Base-by-base conservation (phyloP, 2,113 vertebrate species). In the Fulica atra region DNA sequence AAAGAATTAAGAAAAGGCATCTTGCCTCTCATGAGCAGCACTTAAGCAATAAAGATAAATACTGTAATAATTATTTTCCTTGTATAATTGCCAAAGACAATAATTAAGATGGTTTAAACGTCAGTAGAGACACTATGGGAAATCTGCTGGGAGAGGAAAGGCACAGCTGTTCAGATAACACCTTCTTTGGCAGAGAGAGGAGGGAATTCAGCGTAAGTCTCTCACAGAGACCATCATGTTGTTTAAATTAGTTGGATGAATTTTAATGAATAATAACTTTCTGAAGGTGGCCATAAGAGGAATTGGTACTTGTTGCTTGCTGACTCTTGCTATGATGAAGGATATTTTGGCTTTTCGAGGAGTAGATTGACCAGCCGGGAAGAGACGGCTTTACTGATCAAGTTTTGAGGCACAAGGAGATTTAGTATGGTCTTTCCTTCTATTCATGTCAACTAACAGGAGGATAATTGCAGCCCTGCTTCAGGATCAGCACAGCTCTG, bases 21-120 rank as follows among this genome's bases (percentile, higher is more conserved):
- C 42, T 68, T 83, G 23, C 19, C 29, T 92, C 53, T 93, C 24
- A n/a, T 29, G 42, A 81, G 56, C 36, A 95, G 31, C 53, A 81
- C 78, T 94, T 92, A 92, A 86, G 28, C 82, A 94, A 84, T 83
- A 56, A 82, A 86, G 60, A 89, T 68, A 81, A 96, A 86, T 72
- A 74, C 18, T 53, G 26, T 81, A 81, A 92, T 79, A 84, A 94
- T 93, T 83, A 88, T 90, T 96, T 97, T 88, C 38, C 48, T 83
- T 83, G 60, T 65, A 53, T 20, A 61, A 28, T 81, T 92, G 72
- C 69, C 86, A 86, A 90, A 89, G 38, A 57, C 72, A 92, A 79
- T 95, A 86, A 95, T 96, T 88, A 88, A 86, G 60, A 71, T 0
- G 0, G 53, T 68, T 92, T 86, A 88, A 90, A 69, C 6, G 1